Evolutionary conservation across 1,140 invertebrate genomes (phyloP).

Genomic region (Bradysia coprophila): DNA sequence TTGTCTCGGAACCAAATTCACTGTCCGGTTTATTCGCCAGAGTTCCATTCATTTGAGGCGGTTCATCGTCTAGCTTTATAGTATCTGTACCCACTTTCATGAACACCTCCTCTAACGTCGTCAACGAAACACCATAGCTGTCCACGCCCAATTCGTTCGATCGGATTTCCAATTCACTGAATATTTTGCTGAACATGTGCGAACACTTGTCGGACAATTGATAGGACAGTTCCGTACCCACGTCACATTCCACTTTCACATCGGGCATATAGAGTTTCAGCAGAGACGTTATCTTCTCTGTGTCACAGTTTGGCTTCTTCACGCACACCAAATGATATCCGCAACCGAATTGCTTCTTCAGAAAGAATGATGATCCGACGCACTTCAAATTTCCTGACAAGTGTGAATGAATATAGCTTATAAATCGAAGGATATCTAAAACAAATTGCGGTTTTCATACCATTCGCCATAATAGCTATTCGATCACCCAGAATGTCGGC

Average conservation of each 20-base stretch:
- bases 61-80: not conserved
- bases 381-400: constrained; percentile 45
- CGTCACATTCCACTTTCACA: constrained; percentile 14
- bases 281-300: constrained; percentile 29
- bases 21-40: too few species aligned
- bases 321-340: constrained; percentile 33
- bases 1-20: too few species aligned
- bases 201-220: constrained; percentile 30
- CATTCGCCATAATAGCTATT: constrained; percentile 73
- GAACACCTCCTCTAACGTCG: constrained; percentile 83
- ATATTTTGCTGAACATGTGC: constrained; percentile 35
- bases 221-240: constrained; percentile 31
- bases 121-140: constrained; percentile 49
- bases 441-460: too few species aligned
- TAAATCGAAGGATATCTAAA: constrained; percentile 47
- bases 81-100: constrained; percentile 37
- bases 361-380: constrained; percentile 55
- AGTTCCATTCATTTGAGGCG: constrained; percentile 4
- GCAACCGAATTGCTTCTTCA: constrained; percentile 57
- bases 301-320: constrained; percentile 26
- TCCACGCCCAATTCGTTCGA: constrained; percentile 42
- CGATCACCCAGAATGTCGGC: constrained; percentile 80
- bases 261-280: constrained; percentile 35
- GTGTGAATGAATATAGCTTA: too few species aligned
- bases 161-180: constrained; percentile 46